Percentiles rank a stretch among this genome's conserved stretches.
These are phyloP conservation scores for Strigops habroptila DNA, from an alignment of 2,113 vertebrate species.

Conservation along the genomic window DNA sequence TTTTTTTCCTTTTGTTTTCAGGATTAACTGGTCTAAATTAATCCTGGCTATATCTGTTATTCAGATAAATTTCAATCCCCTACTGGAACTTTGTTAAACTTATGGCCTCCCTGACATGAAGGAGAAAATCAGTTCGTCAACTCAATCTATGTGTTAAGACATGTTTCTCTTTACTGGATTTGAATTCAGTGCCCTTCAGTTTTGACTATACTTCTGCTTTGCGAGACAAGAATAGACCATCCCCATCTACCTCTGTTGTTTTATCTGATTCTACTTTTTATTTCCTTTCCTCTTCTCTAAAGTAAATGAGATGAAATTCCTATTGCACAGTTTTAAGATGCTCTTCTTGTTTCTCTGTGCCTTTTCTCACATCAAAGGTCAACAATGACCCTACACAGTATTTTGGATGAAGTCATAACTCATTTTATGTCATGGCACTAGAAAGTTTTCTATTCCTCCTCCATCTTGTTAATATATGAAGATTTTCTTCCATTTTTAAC, in stretches of 20 bases:
- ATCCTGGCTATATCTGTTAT: neutral
- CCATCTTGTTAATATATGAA: neutral
- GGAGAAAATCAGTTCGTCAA: neutral
- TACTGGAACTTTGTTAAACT: neutral
- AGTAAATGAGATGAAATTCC: neutral
- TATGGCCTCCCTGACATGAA: neutral
- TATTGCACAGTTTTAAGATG: neutral
- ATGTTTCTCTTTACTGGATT: neutral
- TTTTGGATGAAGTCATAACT: neutral
- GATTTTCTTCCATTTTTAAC: neutral
- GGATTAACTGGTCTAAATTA: neutral
- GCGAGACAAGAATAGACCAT: neutral
- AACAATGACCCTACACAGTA: neutral
- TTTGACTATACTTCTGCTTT: neutral
- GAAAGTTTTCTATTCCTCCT: neutral
- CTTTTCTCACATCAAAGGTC: neutral
- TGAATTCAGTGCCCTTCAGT: neutral
- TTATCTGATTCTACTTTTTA: neutral
- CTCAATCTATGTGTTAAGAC: neutral
- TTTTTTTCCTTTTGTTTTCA: neutral
- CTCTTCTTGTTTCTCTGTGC: neutral
- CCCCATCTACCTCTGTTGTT: neutral
- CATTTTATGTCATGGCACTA: neutral
- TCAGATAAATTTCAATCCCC: neutral
- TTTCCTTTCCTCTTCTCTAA: neutral